These are phyloP conservation scores for Dendronephthya gigantea DNA, from an alignment of 64 coral and sea anemone genomes.

Conservation along the genomic window DNA sequence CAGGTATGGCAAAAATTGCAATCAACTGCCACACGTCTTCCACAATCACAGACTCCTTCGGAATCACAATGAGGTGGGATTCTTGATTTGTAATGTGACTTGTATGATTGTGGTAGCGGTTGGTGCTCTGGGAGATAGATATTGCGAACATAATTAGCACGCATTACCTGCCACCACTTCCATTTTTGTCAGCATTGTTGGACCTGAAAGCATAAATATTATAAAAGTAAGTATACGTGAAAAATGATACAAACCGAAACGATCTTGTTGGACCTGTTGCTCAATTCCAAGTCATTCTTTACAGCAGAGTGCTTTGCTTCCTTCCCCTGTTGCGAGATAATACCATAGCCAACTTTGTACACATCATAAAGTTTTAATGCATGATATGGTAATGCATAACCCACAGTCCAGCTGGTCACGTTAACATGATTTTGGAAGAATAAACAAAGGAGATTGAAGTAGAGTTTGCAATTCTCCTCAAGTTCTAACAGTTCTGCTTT, in stretches of 20 bases:
- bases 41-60: conserved; percentile 34
- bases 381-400: neutral
- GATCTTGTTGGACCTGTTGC: neutral
- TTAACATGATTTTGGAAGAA: neutral
- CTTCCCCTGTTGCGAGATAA: neutral
- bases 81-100: conserved; percentile 34
- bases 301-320: neutral
- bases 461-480: neutral
- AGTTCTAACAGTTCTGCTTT: neutral
- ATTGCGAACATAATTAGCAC: neutral
- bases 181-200: neutral
- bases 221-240: no score
- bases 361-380: neutral
- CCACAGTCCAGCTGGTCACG: neutral
- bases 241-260: no score
- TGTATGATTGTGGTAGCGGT: conserved; percentile 17
- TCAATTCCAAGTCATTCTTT: neutral
- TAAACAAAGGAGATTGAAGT: conserved; percentile 4
- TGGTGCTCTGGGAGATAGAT: conserved; percentile 27
- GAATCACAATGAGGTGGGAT: conserved; percentile 27
- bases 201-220: neutral
- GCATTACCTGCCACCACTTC: neutral
- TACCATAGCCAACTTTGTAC: neutral
- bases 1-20: conserved; percentile 21
- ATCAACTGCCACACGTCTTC: neutral